Base-by-base conservation (phyloP, 2,113 vertebrate genomes). In the Coryphaenoides rupestris region DNA sequence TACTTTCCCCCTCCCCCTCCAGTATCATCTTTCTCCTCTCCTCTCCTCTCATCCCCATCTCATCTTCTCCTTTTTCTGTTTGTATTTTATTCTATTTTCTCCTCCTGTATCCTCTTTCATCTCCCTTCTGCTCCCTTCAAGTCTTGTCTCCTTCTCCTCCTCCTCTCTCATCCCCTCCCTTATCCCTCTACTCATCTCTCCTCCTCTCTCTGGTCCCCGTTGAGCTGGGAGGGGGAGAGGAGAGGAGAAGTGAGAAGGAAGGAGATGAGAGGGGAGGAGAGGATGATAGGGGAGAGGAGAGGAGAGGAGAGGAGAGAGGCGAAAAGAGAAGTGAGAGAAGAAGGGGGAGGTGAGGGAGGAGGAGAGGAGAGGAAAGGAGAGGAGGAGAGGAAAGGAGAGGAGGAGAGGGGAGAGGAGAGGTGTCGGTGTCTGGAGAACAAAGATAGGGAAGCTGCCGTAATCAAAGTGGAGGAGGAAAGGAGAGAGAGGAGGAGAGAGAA, bases 401-500 rank as follows among this genome's bases (percentile, higher is more conserved):
- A 47, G 46, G 15, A 47, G 46, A 14, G 46, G 2, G 46, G n/a
- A n/a, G n/a, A n/a, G n/a, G n/a, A n/a, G n/a, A n/a, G 54, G 46
- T 5, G 45, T 62, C 72, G 14, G 15, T 3, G n/a, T 59, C 26
- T 59, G 58, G 19, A 3, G 6, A 3, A 26, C 3, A 26, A 6
- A 26, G 24, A 26, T 3, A 6, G 6, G 6, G 24, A 26, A 84
- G 80, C 72, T 76, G 61, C 76, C 67, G 69, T 74, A 85, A 85
- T 82, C 66, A 66, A 66, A 60, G 75, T 73, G 82, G 50, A 64
- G 22, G 45, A 75, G 80, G 82, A 84, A 83, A 81, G 80, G 78
- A 70, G 62, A 66, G 65, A 65, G 68, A 63, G 65, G 69, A 82
- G 72, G 82, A 69, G 63, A 76, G 75, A 60, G 19, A 52, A 70